Evolutionary conservation across 35 echinoderm and acorn worm genomes (phyloP).

Genomic region (Chiridota heheva): DNA sequence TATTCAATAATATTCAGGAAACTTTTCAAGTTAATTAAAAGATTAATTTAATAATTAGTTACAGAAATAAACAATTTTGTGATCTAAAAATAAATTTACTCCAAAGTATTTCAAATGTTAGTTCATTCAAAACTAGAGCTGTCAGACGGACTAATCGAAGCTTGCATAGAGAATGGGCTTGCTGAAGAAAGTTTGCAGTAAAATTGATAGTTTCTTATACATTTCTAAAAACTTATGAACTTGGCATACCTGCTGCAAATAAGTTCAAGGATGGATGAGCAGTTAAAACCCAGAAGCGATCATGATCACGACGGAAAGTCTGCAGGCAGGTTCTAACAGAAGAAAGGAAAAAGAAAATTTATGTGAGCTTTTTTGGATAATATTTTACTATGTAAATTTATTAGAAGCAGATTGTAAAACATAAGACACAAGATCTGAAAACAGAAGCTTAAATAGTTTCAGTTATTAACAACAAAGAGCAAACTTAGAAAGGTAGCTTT

Average conservation of each 20-base stretch:
- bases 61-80: no score
- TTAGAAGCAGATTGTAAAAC: background rate
- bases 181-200: no score
- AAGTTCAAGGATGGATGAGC: slow-evolving; percentile 87
- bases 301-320: slow-evolving; percentile 98
- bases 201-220: no score
- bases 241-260: slow-evolving; percentile 97
- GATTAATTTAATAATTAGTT: no score
- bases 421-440: background rate
- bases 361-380: slow-evolving; percentile 9
- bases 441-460: no score
- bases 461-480: no score
- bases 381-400: background rate
- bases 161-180: no score
- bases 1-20: no score
- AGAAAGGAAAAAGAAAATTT: background rate
- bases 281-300: slow-evolving; percentile 93
- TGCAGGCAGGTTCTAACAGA: slow-evolving; percentile 73
- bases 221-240: no score
- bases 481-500: no score
- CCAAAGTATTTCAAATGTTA: background rate
- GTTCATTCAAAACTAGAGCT: background rate
- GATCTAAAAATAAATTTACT: background rate
- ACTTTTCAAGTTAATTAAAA: no score
- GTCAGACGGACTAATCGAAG: no score